Evolutionary conservation across 2,888 invertebrate species (phyloP), one percentile per base, ranked within the genome.

Genomic region (Caenorhabditis afra): DNA sequence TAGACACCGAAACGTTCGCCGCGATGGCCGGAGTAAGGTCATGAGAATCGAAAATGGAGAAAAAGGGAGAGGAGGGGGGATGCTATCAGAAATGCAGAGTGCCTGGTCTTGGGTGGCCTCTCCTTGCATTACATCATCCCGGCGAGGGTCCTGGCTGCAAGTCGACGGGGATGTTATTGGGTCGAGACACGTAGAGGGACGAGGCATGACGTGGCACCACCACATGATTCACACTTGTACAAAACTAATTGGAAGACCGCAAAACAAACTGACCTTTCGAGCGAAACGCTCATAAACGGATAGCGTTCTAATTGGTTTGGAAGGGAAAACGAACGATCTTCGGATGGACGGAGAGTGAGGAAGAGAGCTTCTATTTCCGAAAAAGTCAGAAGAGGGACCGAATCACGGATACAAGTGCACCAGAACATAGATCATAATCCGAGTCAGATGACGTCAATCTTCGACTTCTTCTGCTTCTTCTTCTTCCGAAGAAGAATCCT

Each of bases 41-140:
- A 58, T 65, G 65, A 59, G 59, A 64, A 71, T 58, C 20, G 58
- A 64, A 57, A 50, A 50, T 50, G 50, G 22, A 55, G 35, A 29
- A 29, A 29, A 29, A 59, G 18, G 49, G 20, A 47, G 37, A 41
- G 37, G 7, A 20, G 14, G 5, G 47, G 14, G 18, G 45, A 49
- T 11, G 39, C 29, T 73, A 65, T 65, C 73, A 73, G 52, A 52
- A 47, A 73, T 65, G 58, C 73, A 52, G 53, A 37, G 71, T 50
- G 50, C 12, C 44, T 58, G 47, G 58, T 70, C 45, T 53, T 59
- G 53, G 70, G 68, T 59, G 59, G 59, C 52, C 59, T 39, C n/a
- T 61, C n/a, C 44, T 14, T 23, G n/a, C 58, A 29, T 67, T 14
- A 68, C 68, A 68, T 68, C 68, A 68, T 68, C 55, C 52, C 29